Evolutionary conservation across 2,888 invertebrate species (phyloP).

Genomic region (Kuschelorhynchus macadamiae): DNA sequence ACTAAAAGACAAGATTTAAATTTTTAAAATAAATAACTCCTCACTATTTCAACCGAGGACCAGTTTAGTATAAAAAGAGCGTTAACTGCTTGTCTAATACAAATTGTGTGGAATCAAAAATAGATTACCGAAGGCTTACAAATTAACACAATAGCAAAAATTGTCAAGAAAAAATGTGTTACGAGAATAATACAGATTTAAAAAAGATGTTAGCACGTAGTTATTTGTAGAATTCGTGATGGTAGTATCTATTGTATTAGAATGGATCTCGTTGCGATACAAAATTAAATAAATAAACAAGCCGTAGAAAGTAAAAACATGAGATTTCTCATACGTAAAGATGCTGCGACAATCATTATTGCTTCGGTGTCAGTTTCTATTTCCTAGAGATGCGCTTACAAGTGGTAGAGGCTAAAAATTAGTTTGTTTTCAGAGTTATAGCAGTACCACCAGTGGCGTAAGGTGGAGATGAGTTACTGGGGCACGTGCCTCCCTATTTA

Average conservation of each 20-base stretch:
- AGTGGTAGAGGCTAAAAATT: too few relatives aligned
- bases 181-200: constrained; percentile 54
- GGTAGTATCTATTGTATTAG: constrained; percentile 53
- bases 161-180: constrained; percentile 50
- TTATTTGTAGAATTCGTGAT: constrained; percentile 51
- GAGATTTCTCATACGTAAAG: constrained; percentile 54
- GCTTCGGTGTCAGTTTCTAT: not conserved
- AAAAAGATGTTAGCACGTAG: constrained; percentile 53
- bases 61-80: too few relatives aligned
- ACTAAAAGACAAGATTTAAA: too few relatives aligned
- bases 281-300: constrained; percentile 52
- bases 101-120: too few relatives aligned
- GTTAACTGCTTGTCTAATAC: too few relatives aligned
- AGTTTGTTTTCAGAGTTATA: too few relatives aligned
- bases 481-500: too few relatives aligned
- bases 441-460: too few relatives aligned
- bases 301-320: constrained; percentile 55
- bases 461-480: too few relatives aligned
- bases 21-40: too few relatives aligned
- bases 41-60: too few relatives aligned
- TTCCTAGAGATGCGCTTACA: too few relatives aligned
- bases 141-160: constrained; percentile 16
- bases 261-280: constrained; percentile 47
- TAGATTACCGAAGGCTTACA: not conserved
- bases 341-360: constrained; percentile 35